Evolutionary conservation across 2,113 vertebrate species (phyloP).

Genomic region (Jacana jacana): DNA sequence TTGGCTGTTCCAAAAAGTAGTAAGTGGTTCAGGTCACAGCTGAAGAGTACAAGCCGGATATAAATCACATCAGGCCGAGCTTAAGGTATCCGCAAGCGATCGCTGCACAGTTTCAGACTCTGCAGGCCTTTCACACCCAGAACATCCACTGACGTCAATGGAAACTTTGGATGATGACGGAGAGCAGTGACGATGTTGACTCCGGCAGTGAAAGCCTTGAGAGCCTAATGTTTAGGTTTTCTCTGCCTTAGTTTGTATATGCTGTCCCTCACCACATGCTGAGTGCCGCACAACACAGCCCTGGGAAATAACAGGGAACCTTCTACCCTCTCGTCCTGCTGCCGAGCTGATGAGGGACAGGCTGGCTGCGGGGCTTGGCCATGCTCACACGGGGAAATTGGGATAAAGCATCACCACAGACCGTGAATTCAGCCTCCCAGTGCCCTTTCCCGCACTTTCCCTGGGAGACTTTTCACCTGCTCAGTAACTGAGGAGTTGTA

Average conservation of each 20-base stretch:
- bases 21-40: background rate
- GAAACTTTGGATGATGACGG: constrained; percentile 56
- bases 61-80: constrained; percentile 8
- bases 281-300: background rate
- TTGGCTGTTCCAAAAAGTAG: background rate
- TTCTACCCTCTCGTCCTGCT: background rate
- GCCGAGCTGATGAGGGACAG: background rate
- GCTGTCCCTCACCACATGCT: background rate
- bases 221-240: constrained; percentile 53
- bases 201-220: constrained; percentile 26
- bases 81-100: background rate
- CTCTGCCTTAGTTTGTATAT: constrained; percentile 44
- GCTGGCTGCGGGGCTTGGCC: background rate
- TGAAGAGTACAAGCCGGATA: background rate
- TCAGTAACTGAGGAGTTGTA: background rate
- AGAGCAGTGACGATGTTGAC: constrained; percentile 41
- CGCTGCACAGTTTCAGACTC: constrained; percentile 26
- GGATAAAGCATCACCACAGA: rapidly evolving
- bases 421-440: background rate
- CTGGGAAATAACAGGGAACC: background rate
- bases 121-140: background rate
- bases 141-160: constrained; percentile 57
- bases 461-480: background rate
- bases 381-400: background rate
- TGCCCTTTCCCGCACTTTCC: background rate